Conservation (phyloP, 2,113 vertebrate genomes). For the Hymenochirus boettgeri region DNA sequence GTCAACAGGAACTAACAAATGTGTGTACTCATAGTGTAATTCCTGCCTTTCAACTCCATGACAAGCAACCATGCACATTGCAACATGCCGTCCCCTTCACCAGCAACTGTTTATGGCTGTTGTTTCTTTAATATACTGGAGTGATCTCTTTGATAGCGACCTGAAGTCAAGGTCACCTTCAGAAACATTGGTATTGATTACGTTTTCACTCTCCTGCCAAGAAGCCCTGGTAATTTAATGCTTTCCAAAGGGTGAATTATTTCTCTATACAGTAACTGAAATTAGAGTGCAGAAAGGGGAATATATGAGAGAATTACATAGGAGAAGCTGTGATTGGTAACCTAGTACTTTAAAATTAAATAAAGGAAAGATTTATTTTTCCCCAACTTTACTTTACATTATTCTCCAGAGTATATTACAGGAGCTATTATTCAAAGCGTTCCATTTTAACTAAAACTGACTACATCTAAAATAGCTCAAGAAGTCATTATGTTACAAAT, state of each 20-base stretch:
- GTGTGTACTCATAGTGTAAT: no score
- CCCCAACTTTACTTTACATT: no score
- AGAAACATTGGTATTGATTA: background rate
- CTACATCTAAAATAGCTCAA: no score
- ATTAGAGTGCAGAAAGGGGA: background rate
- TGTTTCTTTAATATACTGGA: background rate
- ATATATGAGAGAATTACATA: background rate
- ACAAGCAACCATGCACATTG: no score
- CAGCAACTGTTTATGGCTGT: background rate
- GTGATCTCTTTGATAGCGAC: background rate
- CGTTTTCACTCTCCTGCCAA: background rate
- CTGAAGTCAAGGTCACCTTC: background rate
- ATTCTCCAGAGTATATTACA: no score
- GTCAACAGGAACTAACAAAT: no score
- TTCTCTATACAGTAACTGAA: background rate
- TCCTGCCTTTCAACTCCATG: no score
- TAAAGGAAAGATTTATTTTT: background rate
- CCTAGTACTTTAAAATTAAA: background rate
- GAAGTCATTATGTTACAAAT: no score
- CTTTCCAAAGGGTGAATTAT: constrained; percentile 4
- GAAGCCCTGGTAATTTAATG: background rate
- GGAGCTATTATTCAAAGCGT: no score
- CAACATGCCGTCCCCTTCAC: no score
- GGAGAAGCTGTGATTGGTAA: background rate
- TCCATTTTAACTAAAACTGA: no score